These are phyloP conservation scores for Herminia tarsipennalis DNA, from an alignment of 2,888 invertebrate species.

Conservation along the genomic window DNA sequence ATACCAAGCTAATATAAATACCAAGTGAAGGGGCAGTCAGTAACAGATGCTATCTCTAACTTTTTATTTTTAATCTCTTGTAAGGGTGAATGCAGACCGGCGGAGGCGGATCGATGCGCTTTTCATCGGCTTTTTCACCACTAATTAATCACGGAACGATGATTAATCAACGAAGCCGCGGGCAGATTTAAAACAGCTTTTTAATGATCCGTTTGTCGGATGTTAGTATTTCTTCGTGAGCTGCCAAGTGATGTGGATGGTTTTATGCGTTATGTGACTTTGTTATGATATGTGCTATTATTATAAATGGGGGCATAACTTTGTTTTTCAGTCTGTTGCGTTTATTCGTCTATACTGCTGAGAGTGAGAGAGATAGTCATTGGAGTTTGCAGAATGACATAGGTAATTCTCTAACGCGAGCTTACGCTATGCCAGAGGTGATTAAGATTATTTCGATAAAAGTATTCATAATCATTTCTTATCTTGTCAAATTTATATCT, in stretches of 20 bases:
- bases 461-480: no score
- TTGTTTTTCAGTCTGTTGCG: no score
- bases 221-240: conserved; percentile 62
- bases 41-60: conserved; percentile 47
- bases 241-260: conserved; percentile 63
- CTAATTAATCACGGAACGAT: conserved; percentile 76
- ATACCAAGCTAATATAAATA: conserved; percentile 42
- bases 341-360: no score
- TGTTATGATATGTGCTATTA: not conserved
- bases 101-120: conserved; percentile 53
- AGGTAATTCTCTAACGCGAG: no score
- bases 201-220: conserved; percentile 78
- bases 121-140: conserved; percentile 62
- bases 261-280: conserved; percentile 63
- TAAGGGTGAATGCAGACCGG: conserved; percentile 52
- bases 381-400: no score
- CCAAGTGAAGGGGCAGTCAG: conserved; percentile 49
- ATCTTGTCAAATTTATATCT: no score
- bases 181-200: conserved; percentile 69
- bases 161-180: conserved; percentile 75
- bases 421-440: no score
- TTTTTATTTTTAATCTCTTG: conserved; percentile 52
- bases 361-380: no score
- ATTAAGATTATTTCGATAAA: no score
- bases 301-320: no score